These are phyloP conservation scores for Trilocha varians DNA, from an alignment of 2,888 invertebrate species.

Conservation along the genomic window DNA sequence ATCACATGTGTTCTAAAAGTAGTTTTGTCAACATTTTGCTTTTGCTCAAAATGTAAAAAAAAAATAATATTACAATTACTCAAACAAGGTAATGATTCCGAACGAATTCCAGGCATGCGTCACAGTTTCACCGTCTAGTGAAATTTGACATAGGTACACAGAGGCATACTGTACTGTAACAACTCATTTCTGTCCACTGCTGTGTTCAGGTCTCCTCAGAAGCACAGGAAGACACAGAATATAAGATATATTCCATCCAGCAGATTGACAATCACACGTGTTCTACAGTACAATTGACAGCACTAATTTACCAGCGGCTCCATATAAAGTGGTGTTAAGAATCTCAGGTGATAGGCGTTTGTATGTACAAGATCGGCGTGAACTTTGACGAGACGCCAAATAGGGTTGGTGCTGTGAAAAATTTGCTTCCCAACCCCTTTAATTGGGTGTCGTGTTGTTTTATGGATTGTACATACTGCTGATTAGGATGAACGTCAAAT, in stretches of 20 bases:
- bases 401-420: conserved; percentile 65
- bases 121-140: no score
- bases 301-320: conserved; percentile 69
- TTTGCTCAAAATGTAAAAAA: no score
- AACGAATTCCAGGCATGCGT: no score
- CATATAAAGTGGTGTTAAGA: conserved; percentile 68
- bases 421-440: conserved; percentile 68
- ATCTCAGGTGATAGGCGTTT: conserved; percentile 68
- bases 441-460: conserved; percentile 64
- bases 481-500: background rate
- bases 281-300: conserved; percentile 60
- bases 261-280: conserved; percentile 46
- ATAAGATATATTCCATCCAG: no score
- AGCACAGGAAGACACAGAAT: conserved; percentile 28
- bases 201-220: no score
- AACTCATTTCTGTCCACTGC: no score
- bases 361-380: conserved; percentile 46
- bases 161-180: no score
- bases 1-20: no score
- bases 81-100: no score
- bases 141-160: no score
- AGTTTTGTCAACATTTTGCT: no score
- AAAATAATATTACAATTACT: no score
- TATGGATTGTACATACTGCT: conserved; percentile 15
- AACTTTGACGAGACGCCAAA: conserved; percentile 63